These are phyloP conservation scores for Darwinula stevensoni DNA, from an alignment of 2,888 invertebrate species.

Conservation along the genomic window DNA sequence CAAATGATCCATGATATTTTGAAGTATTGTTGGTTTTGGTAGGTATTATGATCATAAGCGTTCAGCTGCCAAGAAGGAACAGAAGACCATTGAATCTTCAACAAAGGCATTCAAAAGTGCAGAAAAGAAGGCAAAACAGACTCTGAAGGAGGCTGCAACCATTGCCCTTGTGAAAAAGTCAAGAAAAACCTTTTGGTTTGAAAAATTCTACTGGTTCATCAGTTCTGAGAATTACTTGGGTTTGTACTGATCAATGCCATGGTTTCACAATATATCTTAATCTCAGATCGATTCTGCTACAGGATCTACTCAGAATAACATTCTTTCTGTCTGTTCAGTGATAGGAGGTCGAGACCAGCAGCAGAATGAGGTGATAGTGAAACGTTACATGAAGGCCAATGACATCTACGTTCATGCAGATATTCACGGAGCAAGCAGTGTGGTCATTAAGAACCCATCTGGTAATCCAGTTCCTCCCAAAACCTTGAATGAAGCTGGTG, in stretches of 20 bases:
- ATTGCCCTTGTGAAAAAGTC: constrained; percentile 78
- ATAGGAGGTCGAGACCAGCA: constrained; percentile 90
- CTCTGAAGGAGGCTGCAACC: constrained; percentile 66
- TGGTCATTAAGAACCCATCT: constrained; percentile 56
- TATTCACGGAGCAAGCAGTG: constrained; percentile 64
- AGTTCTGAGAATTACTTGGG: constrained; percentile 53
- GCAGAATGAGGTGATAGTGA: constrained; percentile 94
- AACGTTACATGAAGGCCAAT: constrained; percentile 46
- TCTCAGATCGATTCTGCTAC: too few relatives aligned
- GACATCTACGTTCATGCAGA: constrained; percentile 97
- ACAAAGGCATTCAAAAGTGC: constrained; percentile 83
- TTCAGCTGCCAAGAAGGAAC: constrained; percentile 68
- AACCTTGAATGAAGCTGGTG: constrained; percentile 80
- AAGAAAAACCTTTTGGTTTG: constrained; percentile 90
- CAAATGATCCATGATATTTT: too few relatives aligned
- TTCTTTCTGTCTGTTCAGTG: constrained; percentile 23
- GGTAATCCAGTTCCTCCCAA: constrained; percentile 54
- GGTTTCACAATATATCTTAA: not conserved
- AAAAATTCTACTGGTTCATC: constrained; percentile 97
- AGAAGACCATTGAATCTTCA: constrained; percentile 79
- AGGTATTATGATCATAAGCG: constrained; percentile 49
- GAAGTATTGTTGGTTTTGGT: too few relatives aligned
- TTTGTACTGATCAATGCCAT: constrained; percentile 3
- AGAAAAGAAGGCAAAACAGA: constrained; percentile 72
- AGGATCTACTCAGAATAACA: too few relatives aligned